phyloP scores from a whole-genome alignment of 2,113 vertebrate genomes.

The Asarcornis scutulata region DNA sequence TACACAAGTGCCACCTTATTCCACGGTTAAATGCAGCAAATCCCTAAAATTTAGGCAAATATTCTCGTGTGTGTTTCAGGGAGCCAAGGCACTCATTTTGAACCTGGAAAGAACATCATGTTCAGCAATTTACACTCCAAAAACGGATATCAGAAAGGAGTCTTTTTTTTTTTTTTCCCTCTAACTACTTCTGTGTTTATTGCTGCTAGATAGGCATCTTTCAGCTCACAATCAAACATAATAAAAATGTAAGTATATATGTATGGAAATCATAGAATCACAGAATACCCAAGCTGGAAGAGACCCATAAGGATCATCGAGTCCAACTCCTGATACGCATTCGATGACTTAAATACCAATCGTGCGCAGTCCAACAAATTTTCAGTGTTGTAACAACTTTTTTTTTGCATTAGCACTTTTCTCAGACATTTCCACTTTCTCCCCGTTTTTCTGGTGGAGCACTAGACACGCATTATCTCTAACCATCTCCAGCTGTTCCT shows the following conservation, averaged over 20 bases:
- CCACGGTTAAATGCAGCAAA: background rate
- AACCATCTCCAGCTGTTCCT: background rate
- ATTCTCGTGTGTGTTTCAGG: background rate
- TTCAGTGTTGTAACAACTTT: background rate
- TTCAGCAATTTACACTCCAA: background rate
- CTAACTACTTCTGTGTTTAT: background rate
- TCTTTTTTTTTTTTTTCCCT: background rate
- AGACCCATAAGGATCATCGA: no score
- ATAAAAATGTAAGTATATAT: background rate
- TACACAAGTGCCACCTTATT: background rate
- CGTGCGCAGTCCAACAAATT: background rate
- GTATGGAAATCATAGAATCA: background rate
- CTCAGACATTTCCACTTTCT: background rate
- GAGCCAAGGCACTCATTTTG: background rate
- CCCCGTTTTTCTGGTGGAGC: background rate
- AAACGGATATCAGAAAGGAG: background rate
- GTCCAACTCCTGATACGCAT: background rate
- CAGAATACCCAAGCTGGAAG: no score
- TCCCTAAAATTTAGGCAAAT: background rate
- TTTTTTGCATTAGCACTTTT: background rate
- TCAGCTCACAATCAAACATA: background rate
- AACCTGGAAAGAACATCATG: background rate
- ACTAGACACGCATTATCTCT: background rate
- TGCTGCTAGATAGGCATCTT: background rate
- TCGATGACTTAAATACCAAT: background rate